Base-by-base conservation (phyloP, 1,140 invertebrate species). In the Alviniconcha marisindica region DNA sequence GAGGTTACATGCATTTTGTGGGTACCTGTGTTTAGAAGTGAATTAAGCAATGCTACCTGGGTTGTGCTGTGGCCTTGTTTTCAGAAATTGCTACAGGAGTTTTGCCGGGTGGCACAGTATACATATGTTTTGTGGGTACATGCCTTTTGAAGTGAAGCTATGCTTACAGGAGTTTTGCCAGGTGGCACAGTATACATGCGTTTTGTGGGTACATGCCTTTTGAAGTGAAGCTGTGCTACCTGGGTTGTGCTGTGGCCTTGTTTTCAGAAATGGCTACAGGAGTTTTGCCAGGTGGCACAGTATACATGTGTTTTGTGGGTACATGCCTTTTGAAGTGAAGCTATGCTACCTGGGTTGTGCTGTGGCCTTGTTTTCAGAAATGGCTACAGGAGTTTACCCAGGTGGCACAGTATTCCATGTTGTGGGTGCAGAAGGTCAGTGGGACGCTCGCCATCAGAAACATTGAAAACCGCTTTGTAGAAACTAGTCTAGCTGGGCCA, bases 351-450 rank as follows among this genome's bases (percentile, higher is more conserved):
- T n/a, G n/a, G n/a, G 33, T 24, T 71, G 69, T 1, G 36, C 18
- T 77, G 77, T 60, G 24, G 4, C 48, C 69, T 44, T 76, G 54
- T 74, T 86, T 86, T 83, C 84, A 85, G 84, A 74, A 36, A 28
- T 85, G 84, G 84, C 69, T 74, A 36, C 77, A 79, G 60, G 84
- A 85, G 63, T 83, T 63, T 83, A 44, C 63, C 44, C 60, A 82
- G 63, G 84, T 78, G 38, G 60, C 76, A 74, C 24, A 71, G n/a
- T 85, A 82, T 69, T 85, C 84, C 66, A 82, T 85, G 60, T 85
- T 85, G 48, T 85, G 82, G 81, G 84, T 83, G 18, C 84, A 85
- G 48, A 85, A 85, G 84, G 84, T 85, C 24, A 78, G 84, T 85
- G 56, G 31, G 33, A 66, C 63, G 0, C 63, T 12, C 31, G n/a